Base-by-base conservation (phyloP, 2,888 invertebrate species). In the Nowickia ferox region DNA sequence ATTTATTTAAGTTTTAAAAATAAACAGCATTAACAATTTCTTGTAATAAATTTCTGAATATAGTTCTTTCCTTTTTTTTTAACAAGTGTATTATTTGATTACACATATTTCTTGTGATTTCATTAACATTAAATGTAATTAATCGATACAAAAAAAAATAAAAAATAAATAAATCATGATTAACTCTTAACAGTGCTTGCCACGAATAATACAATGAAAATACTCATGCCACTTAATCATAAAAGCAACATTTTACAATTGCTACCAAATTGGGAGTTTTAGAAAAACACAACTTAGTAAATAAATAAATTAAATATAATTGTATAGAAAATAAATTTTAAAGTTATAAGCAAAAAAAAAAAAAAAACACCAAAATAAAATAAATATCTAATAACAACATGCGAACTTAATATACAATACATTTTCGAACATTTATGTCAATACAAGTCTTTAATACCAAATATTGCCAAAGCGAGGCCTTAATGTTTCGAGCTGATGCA, bases 351-450 rank as follows among this genome's bases (percentile, higher is more conserved):
- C 46, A 30, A 30, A 53, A 63, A 72, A 51, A 30, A 22, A 53
- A 55, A 72, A 66, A 75, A 57, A 74, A 74, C n/a, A 13, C 68
- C 55, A 66, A 57, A 66, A 66, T 19, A 44, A 72, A 63, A 55
- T 75, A 66, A 71, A 59, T 40, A 53, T 68, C 55, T 75, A 48
- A 79, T 75, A 71, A 55, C 22, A 42, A 46, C 57, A 55, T 51
- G n/a, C 22, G 22, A 22, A 42, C 19, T 55, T 69, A 57, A 40
- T 17, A 55, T 48, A 15, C 42, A 17, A 44, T 51, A 51, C 59
- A 79, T 76, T 71, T 80, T 63, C 59, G 66, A 68, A 68, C 61
- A 83, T 80, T 76, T 57, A 76, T 83, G 86, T 72, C 86, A 86
- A 72, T 83, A 72, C 51, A 30, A 57, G 17, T 57, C 44, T 77